Evolutionary conservation across 2,888 invertebrate genomes (phyloP), one percentile per base, ranked within the genome.

Genomic region (Ypsolopha sequella): DNA sequence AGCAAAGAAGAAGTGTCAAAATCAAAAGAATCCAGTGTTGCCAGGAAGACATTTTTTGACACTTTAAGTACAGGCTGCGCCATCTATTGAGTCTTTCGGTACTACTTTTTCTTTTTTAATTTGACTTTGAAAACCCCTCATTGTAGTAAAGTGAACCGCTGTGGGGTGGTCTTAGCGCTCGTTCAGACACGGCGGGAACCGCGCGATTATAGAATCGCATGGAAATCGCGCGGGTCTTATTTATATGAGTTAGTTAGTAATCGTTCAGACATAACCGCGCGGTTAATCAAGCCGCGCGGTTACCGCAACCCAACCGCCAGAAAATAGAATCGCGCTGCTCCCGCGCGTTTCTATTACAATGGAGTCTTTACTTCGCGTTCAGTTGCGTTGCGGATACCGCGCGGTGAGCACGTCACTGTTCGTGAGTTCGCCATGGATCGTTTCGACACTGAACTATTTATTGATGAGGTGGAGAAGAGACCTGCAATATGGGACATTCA

Each of bases 391-490:
- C 24, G 24, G 24, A 24, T 24, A 24, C 24, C 24, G 24, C 24
- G 24, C 24, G 56, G 52, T 54, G 38, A 53, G 55, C 52, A 55
- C 54, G 54, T 55, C 13, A 43, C 14, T 43, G 43, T 13, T 43
- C 43, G 43, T 43, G 43, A 43, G 43, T 43, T 43, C 53, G 51
- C 54, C 51, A 58, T 56, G 55, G 56, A 56, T 56, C 56, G 55
- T 53, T 60, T 59, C 55, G 58, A 59, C 54, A 56, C 56, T 54
- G 59, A 59, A 54, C 51, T 57, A 54, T 57, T 60, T 56, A 56
- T 58, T 51, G 55, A 58, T 55, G 57, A 24, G 24, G 24, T 24
- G 24, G 24, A 24, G 24, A 24, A 24, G 24, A 24, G 24, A 24
- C 24, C 24, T 55, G 58, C 58, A 47, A 53, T 59, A 52, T 60